These are phyloP conservation scores for Prosopocoilus inquinatus DNA, from an alignment of 2,888 invertebrate genomes.

Conservation along the genomic window DNA sequence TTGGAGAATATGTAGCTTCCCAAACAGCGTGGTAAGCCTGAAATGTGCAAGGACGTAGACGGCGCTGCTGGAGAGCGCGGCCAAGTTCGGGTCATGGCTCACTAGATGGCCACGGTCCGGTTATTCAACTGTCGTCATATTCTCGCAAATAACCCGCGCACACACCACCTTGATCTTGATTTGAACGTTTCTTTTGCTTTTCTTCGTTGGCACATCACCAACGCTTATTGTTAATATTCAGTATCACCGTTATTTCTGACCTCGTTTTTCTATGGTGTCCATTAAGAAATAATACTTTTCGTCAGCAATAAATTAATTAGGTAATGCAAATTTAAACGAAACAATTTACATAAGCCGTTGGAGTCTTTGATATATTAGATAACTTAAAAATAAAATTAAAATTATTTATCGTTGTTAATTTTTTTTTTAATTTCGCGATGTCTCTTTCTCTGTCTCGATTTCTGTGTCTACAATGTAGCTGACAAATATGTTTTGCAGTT, in stretches of 20 bases:
- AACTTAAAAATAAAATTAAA: no score
- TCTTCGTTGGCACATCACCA: slow-evolving; percentile 16
- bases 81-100: slow-evolving; percentile 31
- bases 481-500: no score
- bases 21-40: slow-evolving; percentile 5
- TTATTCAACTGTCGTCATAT: slow-evolving; percentile 29
- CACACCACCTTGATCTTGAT: slow-evolving; percentile 27
- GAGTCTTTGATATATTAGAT: no score
- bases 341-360: no score
- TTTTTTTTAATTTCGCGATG: no score
- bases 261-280: slow-evolving; percentile 7
- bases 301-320: no score
- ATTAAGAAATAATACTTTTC: neutral
- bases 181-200: slow-evolving; percentile 8
- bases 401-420: no score
- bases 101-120: slow-evolving; percentile 30
- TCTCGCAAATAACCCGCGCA: slow-evolving; percentile 21
- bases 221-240: slow-evolving; percentile 20
- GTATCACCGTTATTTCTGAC: slow-evolving; percentile 17
- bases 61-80: slow-evolving; percentile 14
- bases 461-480: no score
- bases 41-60: slow-evolving; percentile 28
- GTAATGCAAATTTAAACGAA: no score
- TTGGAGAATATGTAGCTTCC: slow-evolving; percentile 9
- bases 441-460: no score